A percentile compares a stretch with the other conserved stretches of the same genome.
These are phyloP conservation scores for Oscheius onirici DNA, from an alignment of 2,888 invertebrate genomes.

Conservation along the genomic window DNA sequence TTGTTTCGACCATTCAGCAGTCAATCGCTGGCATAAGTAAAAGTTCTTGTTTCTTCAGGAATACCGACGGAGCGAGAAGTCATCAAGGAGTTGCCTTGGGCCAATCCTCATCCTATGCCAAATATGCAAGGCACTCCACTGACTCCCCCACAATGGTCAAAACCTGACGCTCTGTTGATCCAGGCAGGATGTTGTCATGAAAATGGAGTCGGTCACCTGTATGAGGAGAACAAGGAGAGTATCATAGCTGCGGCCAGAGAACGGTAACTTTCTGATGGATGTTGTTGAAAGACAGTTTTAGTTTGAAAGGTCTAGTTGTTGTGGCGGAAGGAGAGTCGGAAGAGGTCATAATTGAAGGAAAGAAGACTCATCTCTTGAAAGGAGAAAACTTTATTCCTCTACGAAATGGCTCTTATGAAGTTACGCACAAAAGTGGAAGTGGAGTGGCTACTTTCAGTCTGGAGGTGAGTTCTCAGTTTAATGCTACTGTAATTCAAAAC, in stretches of 20 bases:
- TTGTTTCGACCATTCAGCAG: no score
- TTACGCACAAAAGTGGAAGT: not conserved
- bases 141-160: slow-evolving; percentile 25
- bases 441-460: not conserved
- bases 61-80: slow-evolving; percentile 46
- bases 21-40: not conserved
- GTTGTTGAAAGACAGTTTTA: not conserved
- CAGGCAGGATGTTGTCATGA: slow-evolving; percentile 67
- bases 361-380: not conserved
- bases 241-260: slow-evolving; percentile 46
- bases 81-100: slow-evolving; percentile 45
- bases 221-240: slow-evolving; percentile 60
- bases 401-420: not conserved
- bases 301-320: slow-evolving; percentile 11
- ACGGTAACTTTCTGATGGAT: not conserved
- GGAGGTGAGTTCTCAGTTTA: not conserved
- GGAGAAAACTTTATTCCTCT: slow-evolving; percentile 18
- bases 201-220: slow-evolving; percentile 60
- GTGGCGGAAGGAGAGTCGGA: slow-evolving; percentile 23
- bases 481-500: no score
- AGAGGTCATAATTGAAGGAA: not conserved
- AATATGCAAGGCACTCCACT: slow-evolving; percentile 15
- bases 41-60: slow-evolving; percentile 2
- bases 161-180: slow-evolving; percentile 62
- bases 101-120: slow-evolving; percentile 38